These are phyloP conservation scores for Linyphia triangularis DNA, from an alignment of 2,888 invertebrate genomes.

Conservation along the genomic window DNA sequence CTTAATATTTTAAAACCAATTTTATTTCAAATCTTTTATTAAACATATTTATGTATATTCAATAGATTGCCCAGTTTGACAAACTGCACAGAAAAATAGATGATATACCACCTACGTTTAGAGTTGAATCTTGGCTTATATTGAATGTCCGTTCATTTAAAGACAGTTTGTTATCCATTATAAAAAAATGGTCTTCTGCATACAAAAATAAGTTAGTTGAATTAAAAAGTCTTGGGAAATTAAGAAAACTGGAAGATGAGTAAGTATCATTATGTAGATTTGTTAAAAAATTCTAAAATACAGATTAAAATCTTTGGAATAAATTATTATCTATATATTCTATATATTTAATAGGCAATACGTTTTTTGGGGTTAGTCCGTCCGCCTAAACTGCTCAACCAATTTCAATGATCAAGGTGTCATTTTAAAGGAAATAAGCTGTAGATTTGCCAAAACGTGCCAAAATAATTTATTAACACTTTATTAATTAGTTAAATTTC, in stretches of 20 bases:
- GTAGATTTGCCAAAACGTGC: too few relatives aligned
- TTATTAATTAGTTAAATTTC: too few relatives aligned
- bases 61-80: slow-evolving; percentile 63
- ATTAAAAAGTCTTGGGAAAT: slow-evolving; percentile 53
- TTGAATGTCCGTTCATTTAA: slow-evolving; percentile 51
- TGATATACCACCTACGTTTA: slow-evolving; percentile 23
- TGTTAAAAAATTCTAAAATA: too few relatives aligned
- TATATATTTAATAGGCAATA: too few relatives aligned
- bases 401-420: too few relatives aligned
- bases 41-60: neutral
- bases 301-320: too few relatives aligned
- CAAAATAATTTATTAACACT: too few relatives aligned
- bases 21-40: too few relatives aligned
- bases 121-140: slow-evolving; percentile 54
- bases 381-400: too few relatives aligned
- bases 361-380: too few relatives aligned
- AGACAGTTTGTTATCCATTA: slow-evolving; percentile 33
- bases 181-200: slow-evolving; percentile 45
- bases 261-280: slow-evolving; percentile 13
- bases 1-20: neutral
- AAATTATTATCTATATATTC: too few relatives aligned
- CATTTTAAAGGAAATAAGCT: too few relatives aligned
- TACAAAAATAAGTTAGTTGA: slow-evolving; percentile 67
- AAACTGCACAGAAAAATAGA: slow-evolving; percentile 47
- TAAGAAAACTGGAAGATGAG: slow-evolving; percentile 57